These are phyloP conservation scores for Rhinella marina DNA, from an alignment of 2,797 vertebrate genomes.

Conservation along the genomic window DNA sequence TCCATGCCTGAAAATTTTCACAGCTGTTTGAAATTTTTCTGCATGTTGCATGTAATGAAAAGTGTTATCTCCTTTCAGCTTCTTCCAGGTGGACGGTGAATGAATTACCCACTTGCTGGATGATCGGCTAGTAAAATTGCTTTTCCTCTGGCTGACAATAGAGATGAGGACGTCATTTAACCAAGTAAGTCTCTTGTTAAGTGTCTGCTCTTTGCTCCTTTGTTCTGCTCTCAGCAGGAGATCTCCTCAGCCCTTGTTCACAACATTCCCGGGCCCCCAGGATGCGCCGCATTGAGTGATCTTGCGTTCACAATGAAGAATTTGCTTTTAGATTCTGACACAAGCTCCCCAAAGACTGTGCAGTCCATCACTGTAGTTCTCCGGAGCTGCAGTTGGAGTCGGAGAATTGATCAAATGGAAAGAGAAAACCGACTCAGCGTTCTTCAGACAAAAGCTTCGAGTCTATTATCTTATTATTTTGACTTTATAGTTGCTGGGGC, in stretches of 20 bases:
- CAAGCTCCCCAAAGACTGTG: constrained; percentile 15
- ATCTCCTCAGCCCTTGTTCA: constrained; percentile 47
- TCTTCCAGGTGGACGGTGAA: constrained; percentile 23
- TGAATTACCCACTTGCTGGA: constrained; percentile 26
- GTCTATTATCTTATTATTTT: background rate
- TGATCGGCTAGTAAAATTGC: constrained; percentile 35
- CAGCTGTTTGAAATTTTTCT: too few relatives aligned
- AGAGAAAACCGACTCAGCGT: background rate
- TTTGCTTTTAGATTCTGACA: constrained; percentile 5
- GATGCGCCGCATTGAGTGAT: background rate
- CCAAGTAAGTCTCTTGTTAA: constrained; percentile 39
- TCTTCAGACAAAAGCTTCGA: background rate
- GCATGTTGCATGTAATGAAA: background rate
- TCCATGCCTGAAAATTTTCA: background rate
- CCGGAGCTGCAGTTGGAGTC: background rate
- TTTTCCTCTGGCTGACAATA: constrained; percentile 31
- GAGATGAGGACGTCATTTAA: constrained; percentile 43
- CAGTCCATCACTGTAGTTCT: background rate
- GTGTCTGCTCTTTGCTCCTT: constrained; percentile 47
- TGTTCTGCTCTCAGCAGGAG: constrained; percentile 50
- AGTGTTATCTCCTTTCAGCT: background rate
- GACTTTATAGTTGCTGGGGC: background rate
- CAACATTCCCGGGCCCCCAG: constrained; percentile 35
- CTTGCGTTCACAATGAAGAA: constrained; percentile 1
- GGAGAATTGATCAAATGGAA: background rate